Percentiles rank a stretch among this genome's conserved stretches.
Evolutionary conservation across 2,888 invertebrate species (phyloP).

Genomic region (Tribolium freemani): DNA sequence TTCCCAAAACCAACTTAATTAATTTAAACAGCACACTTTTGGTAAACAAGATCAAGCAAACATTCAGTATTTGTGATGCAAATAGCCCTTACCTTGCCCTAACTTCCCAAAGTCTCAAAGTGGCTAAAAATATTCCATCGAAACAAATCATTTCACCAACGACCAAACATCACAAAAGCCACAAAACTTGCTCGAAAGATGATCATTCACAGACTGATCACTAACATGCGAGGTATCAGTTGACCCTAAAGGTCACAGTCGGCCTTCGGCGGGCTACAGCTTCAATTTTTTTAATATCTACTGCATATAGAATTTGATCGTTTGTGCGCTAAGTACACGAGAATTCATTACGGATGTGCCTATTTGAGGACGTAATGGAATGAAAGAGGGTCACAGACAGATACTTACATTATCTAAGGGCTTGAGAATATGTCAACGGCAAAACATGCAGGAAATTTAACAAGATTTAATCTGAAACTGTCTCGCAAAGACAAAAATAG

Average conservation of each 20-base stretch:
- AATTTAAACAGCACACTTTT: background rate
- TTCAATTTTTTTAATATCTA: constrained; percentile 30
- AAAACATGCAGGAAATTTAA: no score
- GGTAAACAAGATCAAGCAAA: background rate
- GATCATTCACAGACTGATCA: constrained; percentile 40
- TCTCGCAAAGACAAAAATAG: no score
- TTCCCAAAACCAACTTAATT: background rate
- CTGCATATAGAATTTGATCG: constrained; percentile 33
- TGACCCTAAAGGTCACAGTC: constrained; percentile 44
- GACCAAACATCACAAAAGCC: constrained; percentile 1
- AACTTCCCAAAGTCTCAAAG: background rate
- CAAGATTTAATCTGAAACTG: no score
- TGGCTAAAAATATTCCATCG: background rate
- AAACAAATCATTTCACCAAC: constrained; percentile 12
- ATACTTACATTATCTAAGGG: no score
- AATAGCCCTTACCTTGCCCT: background rate
- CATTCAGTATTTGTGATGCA: background rate
- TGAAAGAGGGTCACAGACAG: no score
- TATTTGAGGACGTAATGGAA: no score
- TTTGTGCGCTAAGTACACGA: background rate
- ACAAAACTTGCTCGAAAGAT: constrained; percentile 35
- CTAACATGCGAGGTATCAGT: constrained; percentile 46
- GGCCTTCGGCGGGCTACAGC: constrained; percentile 38
- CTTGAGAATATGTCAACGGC: no score
- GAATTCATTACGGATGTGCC: background rate